phyloP scores from a whole-genome alignment of 2,888 invertebrate species.

The Saturnia pavonia region DNA sequence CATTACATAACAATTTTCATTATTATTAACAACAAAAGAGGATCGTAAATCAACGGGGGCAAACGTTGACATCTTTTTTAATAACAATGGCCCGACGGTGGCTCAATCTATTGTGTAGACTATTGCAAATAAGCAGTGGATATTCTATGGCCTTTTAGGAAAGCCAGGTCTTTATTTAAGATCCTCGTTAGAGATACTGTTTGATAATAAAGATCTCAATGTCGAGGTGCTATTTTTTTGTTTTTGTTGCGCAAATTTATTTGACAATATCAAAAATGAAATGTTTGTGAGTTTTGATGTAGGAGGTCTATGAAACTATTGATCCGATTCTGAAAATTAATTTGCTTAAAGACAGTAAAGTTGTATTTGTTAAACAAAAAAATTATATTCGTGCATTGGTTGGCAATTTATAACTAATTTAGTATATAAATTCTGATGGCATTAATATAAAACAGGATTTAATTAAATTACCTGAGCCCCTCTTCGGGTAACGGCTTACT shows the following conservation, averaged over 20 bases:
- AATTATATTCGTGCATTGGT: too few relatives aligned
- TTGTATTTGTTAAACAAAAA: too few relatives aligned
- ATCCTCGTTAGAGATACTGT: conserved; percentile 18
- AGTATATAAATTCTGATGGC: too few relatives aligned
- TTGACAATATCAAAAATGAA: neutral
- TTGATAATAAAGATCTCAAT: neutral
- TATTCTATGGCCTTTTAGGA: conserved; percentile 27
- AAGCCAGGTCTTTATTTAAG: conserved; percentile 17
- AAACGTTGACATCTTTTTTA: conserved; percentile 71
- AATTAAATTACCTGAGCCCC: too few relatives aligned
- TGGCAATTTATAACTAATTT: too few relatives aligned
- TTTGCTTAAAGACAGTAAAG: too few relatives aligned
- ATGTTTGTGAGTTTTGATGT: too few relatives aligned
- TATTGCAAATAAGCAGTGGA: conserved; percentile 32
- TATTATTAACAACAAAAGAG: conserved; percentile 54
- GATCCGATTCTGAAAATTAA: too few relatives aligned
- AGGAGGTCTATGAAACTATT: too few relatives aligned
- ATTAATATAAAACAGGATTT: too few relatives aligned
- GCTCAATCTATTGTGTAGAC: conserved; percentile 44
- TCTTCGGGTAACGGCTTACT: too few relatives aligned
- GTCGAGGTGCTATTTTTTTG: neutral
- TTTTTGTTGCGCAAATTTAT: neutral
- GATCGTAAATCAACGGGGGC: conserved; percentile 59
- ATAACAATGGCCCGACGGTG: conserved; percentile 55
- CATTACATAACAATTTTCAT: conserved; percentile 62